Evolutionary conservation across 2,797 vertebrate species (phyloP).

Genomic region (Rhabdophis nuchalis): DNA sequence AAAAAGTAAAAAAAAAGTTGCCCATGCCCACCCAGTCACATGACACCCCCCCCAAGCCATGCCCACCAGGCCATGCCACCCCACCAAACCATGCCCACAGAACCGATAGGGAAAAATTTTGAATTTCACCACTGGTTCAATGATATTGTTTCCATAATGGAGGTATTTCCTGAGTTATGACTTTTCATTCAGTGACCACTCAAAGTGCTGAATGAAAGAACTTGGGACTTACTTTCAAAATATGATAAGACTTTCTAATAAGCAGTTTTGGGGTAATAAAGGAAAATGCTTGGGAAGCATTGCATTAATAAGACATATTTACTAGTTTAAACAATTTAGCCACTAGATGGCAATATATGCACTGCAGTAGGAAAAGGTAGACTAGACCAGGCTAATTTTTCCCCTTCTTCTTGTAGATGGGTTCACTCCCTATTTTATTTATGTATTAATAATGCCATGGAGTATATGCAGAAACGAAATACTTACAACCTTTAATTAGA

Average conservation of each 20-base stretch:
- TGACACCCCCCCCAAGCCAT: too few species aligned
- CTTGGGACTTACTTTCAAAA: background rate
- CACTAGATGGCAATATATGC: conserved; percentile 21
- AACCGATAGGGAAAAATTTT: too few species aligned
- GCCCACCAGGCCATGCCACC: too few species aligned
- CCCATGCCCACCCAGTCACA: too few species aligned
- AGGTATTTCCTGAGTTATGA: background rate
- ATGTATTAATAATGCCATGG: background rate
- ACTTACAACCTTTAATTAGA: background rate
- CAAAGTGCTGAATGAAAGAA: background rate
- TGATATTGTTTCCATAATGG: background rate
- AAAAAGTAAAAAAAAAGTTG: too few species aligned
- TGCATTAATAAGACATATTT: background rate
- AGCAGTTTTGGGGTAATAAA: background rate
- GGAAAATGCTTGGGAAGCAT: background rate
- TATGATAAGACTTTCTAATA: background rate
- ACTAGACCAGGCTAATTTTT: background rate
- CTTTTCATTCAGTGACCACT: background rate
- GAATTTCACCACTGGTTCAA: background rate
- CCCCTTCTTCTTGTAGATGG: background rate
- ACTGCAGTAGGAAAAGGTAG: background rate
- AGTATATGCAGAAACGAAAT: background rate
- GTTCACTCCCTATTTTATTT: background rate
- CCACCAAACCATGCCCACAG: too few species aligned
- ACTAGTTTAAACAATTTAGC: background rate